Evolutionary conservation across 2,113 vertebrate genomes (phyloP).

Genomic region (Chloroceryle aenea): DNA sequence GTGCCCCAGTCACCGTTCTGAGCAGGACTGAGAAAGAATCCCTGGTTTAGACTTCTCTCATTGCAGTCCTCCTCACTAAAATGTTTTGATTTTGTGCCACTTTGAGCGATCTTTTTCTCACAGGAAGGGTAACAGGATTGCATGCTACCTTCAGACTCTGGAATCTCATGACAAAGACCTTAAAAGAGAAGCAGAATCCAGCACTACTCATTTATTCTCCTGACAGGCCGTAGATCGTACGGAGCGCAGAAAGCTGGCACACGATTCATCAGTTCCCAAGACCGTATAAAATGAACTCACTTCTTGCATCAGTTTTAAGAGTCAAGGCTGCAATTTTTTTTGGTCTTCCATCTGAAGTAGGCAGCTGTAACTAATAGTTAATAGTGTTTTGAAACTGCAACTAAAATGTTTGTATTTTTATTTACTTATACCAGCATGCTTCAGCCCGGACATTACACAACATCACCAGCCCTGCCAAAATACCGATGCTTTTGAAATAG

Average conservation of each 20-base stretch:
- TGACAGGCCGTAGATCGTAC: constrained; percentile 71
- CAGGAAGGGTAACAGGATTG: constrained; percentile 55
- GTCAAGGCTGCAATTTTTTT: not conserved
- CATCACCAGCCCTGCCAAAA: not conserved
- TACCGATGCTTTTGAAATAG: not conserved
- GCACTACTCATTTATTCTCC: constrained; percentile 70
- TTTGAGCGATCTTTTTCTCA: constrained; percentile 52
- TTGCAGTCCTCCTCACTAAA: not conserved
- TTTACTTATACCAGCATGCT: constrained; percentile 3
- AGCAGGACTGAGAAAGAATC: not conserved
- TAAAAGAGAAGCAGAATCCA: constrained; percentile 51
- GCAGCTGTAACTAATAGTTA: not conserved
- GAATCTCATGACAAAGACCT: constrained; percentile 60
- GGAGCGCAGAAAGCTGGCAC: constrained; percentile 51
- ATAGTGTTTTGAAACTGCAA: too few relatives aligned
- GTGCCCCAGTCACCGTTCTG: not conserved
- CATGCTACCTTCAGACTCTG: constrained; percentile 59
- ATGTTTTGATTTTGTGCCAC: constrained; percentile 60
- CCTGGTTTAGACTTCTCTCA: not conserved
- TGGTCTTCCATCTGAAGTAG: not conserved
- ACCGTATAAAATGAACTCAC: constrained; percentile 42
- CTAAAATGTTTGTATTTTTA: not conserved
- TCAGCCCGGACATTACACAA: not conserved
- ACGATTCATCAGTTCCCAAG: constrained; percentile 73
- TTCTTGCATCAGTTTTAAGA: constrained; percentile 40